Base-by-base conservation (phyloP, 2,113 vertebrate genomes). In the Epinephelus fuscoguttatus region DNA sequence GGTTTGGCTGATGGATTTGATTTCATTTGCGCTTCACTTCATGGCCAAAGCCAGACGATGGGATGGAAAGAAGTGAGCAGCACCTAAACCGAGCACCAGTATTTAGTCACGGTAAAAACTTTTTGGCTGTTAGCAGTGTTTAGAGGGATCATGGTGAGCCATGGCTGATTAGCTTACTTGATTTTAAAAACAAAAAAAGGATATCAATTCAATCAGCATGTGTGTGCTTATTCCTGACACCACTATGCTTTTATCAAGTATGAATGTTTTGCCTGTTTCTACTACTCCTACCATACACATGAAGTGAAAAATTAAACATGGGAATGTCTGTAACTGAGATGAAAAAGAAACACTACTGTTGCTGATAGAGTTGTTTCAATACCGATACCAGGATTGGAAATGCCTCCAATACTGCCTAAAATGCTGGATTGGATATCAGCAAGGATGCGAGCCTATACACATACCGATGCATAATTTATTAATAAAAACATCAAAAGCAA, bases 41-140 rank as follows among this genome's bases (percentile, higher is more conserved):
- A 70, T 71, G 69, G 89, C 72, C 59, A 66, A 89, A 91, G 68
- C 52, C 86, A 91, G 78, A 86, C 55, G 72, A 52, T 68, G 64
- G 74, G 76, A 74, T n/a, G 52, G 60, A 74, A 74, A 70, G 73
- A 82, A 74, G 37, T 18, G 25, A 63, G 60, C 60, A 60, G 53
- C 57, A 61, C 47, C 18, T 68, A 47, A 50, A 27, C 45, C 6
- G 19, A 63, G 19, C 4, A 21, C 1, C 60, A 19, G 60, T 62
- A 19, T 19, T 19, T 5, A 40, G 19, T 45, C 25, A 27, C 45
- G 4, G 45, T 12, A 50, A 33, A 27, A 33, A 21, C 23, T 23
- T 0, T 21, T 45, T 2, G n/a, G 10, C 42, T 73, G 62, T 15
- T 70, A 21, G 56, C 52, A 42, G n/a, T 67, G 17, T 78, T 73